phyloP scores from a whole-genome alignment of 1,140 invertebrate genomes.

The Drosophila leontia region DNA sequence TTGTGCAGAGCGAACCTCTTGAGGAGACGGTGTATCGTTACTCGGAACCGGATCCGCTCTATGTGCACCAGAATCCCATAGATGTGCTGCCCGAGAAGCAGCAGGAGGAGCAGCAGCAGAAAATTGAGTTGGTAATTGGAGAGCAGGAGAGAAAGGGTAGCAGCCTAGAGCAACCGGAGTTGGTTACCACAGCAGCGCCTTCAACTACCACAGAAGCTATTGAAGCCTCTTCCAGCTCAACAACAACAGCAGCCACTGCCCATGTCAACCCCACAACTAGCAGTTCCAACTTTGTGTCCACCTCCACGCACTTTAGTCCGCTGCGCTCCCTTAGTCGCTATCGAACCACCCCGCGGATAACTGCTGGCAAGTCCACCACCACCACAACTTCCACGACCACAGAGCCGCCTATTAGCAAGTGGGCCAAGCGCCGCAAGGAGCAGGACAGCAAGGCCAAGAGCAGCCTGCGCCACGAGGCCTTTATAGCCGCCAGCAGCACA shows the following conservation, averaged over 20 bases:
- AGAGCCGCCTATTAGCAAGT: conserved; percentile 64
- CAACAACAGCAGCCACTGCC: conserved; percentile 3
- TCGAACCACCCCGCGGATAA: conserved; percentile 69
- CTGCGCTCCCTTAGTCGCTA: conserved; percentile 68
- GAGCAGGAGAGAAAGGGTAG: conserved; percentile 24
- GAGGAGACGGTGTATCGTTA: conserved; percentile 73
- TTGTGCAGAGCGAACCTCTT: conserved; percentile 76
- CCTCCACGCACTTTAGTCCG: conserved; percentile 61
- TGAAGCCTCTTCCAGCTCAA: not conserved
- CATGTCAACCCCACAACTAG: conserved; percentile 8
- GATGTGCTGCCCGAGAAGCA: conserved; percentile 56
- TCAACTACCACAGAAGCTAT: not conserved
- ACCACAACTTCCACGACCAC: conserved; percentile 57
- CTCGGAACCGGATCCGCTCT: conserved; percentile 85
- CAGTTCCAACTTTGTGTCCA: conserved; percentile 61
- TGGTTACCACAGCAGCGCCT: conserved; percentile 25
- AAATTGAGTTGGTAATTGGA: conserved; percentile 2
- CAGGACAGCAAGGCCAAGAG: conserved; percentile 76
- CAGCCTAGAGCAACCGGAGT: conserved; percentile 48
- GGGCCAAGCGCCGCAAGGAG: conserved; percentile 74
- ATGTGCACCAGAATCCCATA: conserved; percentile 65
- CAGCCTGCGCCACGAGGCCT: conserved; percentile 61
- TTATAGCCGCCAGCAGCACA: conserved; percentile 34
- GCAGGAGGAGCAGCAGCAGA: not conserved
- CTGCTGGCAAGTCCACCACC: conserved; percentile 62